Conservation (phyloP, 92 coral and sea anemone genomes). For the Muricea muricata region DNA sequence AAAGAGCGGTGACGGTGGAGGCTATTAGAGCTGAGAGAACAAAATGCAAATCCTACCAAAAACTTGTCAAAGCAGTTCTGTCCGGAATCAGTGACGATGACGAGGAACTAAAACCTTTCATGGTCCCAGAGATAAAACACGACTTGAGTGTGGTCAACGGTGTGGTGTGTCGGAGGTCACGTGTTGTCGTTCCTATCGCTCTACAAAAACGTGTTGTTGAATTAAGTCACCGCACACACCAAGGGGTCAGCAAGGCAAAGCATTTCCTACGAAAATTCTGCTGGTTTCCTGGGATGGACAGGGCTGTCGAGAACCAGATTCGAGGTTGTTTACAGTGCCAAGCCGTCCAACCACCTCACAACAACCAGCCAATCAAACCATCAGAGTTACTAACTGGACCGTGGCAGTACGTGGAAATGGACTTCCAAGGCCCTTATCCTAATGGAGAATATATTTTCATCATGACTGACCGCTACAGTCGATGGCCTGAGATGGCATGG, state of each 20-base stretch:
- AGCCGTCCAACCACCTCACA: not conserved
- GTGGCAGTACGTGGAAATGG: conserved; percentile 30
- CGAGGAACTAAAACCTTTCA: conserved; percentile 4
- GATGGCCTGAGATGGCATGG: conserved; percentile 47
- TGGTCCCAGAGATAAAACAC: conserved; percentile 8
- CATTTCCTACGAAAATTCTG: not conserved
- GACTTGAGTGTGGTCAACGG: conserved; percentile 6
- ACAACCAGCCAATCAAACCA: conserved; percentile 23
- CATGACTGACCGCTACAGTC: conserved; percentile 44
- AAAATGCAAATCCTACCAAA: not conserved
- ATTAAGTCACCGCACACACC: conserved; percentile 20
- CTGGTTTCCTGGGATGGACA: conserved; percentile 19
- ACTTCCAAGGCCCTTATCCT: conserved; percentile 20
- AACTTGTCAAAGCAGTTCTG: not conserved
- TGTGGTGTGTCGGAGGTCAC: not conserved
- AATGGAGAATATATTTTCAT: conserved; percentile 34
- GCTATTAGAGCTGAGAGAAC: not conserved
- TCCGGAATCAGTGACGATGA: not conserved
- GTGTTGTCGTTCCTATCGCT: conserved; percentile 12
- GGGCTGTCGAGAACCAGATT: not conserved
- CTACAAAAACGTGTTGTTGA: conserved; percentile 2
- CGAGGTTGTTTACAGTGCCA: not conserved
- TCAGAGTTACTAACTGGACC: conserved; percentile 12
- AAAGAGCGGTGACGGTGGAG: not conserved
- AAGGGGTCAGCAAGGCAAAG: conserved; percentile 21